phyloP scores from a whole-genome alignment of 30 jellyfish, hydroid and myxozoan genomes.

The Turritopsis rubra region DNA sequence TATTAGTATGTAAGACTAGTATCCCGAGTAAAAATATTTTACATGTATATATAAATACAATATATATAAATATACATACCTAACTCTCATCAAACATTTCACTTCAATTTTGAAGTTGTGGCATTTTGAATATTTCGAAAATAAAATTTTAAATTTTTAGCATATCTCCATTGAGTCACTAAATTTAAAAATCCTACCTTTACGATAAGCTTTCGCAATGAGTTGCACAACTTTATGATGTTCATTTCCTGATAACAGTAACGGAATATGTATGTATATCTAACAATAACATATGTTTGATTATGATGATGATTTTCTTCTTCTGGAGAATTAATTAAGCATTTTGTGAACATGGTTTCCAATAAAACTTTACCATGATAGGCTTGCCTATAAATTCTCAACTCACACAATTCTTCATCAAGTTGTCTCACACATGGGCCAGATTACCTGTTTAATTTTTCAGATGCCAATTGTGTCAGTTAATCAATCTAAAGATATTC shows the following conservation, averaged over 20 bases:
- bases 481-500: neutral
- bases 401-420: neutral
- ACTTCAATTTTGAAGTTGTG: too few relatives aligned
- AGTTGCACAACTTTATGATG: neutral
- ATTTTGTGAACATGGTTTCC: neutral
- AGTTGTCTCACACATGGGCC: slow-evolving; percentile 10
- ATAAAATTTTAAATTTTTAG: too few relatives aligned
- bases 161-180: too few relatives aligned
- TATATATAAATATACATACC: too few relatives aligned
- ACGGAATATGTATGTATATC: too few relatives aligned
- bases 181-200: neutral
- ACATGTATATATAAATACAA: too few relatives aligned
- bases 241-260: neutral
- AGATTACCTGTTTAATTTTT: neutral
- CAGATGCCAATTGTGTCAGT: neutral
- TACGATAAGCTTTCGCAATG: neutral
- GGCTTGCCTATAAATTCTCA: neutral
- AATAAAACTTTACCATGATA: neutral
- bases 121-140: too few relatives aligned
- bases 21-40: too few relatives aligned
- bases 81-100: too few relatives aligned
- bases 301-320: neutral
- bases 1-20: too few relatives aligned
- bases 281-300: neutral
- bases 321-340: neutral